phyloP scores from a whole-genome alignment of 2,888 invertebrate species.

The Ceriagrion tenellum region DNA sequence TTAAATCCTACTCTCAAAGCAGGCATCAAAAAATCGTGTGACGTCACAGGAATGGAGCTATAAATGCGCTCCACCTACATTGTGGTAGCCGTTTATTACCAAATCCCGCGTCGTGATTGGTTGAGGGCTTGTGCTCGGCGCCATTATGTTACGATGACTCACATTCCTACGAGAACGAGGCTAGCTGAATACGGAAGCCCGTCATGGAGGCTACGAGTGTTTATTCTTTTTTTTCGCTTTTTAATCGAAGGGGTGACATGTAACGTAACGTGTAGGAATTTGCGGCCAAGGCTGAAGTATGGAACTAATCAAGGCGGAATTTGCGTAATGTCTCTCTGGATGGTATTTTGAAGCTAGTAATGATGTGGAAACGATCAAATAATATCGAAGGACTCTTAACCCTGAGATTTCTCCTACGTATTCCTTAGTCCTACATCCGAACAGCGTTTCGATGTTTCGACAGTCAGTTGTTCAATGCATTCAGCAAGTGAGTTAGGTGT shows the following conservation, averaged over 20 bases:
- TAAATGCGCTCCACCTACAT: constrained; percentile 57
- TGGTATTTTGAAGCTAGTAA: neutral
- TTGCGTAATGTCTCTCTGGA: neutral
- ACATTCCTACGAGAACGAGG: constrained; percentile 81
- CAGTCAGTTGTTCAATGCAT: constrained; percentile 59
- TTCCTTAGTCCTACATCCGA: constrained; percentile 39
- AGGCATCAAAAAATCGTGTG: constrained; percentile 41
- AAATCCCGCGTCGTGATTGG: constrained; percentile 77
- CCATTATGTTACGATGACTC: constrained; percentile 83
- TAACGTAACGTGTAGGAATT: constrained; percentile 69
- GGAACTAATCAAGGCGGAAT: neutral
- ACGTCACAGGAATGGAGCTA: constrained; percentile 22
- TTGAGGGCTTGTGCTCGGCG: constrained; percentile 78
- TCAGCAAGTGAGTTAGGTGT: constrained; percentile 61
- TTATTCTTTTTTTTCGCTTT: constrained; percentile 73
- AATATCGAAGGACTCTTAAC: neutral
- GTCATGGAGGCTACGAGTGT: constrained; percentile 78
- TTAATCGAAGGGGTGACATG: constrained; percentile 73
- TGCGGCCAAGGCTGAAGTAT: neutral
- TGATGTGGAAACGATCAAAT: neutral
- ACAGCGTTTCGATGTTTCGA: constrained; percentile 44
- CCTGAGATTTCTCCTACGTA: neutral
- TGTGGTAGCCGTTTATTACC: constrained; percentile 73
- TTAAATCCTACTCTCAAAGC: constrained; percentile 40
- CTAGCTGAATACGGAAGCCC: constrained; percentile 74